Evolutionary conservation across 2,797 vertebrate species (phyloP), one percentile per base, ranked within the genome.

Genomic region (Lepilemur ruficaudatus): DNA sequence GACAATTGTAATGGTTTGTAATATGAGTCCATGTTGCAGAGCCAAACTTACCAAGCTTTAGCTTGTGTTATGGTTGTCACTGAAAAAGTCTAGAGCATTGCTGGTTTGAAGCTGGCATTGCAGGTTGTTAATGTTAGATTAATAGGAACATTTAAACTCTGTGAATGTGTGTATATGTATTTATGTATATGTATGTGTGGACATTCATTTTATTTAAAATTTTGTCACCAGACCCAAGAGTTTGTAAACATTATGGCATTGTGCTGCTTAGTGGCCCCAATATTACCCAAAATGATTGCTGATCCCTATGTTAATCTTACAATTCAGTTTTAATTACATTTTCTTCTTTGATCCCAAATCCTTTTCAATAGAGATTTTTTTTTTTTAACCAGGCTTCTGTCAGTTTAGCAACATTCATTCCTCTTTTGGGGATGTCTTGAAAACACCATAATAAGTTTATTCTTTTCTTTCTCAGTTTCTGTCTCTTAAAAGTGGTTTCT

Each of bases 401-500:
- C 84, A 63, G 82, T 94, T 93, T 93, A 95, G 38, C 46, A 92
- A 67, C 22, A 18, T 95, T 76, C 43, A 81, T 83, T 80, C 35
- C 28, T 67, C 81, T 93, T 96, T 91, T 63, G 96, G 73, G 28
- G 43, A 28, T 95, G 48, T 61, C 84, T 97, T 91, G 22, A 93
- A 92, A 96, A 93, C 80, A 94, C 38, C 14, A 23, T 91, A 80
- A 91, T 92, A 69, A 28, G 20, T 95, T 95, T 97, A 91, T 96
- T 94, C n/a, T 95, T 96, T 96, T 23, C 7, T 73, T 91, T 93
- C 82, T 91, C 67, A 94, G 57, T 96, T 95, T 95, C 73, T 95
- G 82, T 67, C 79, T 95, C 82, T 94, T 84, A 82, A 82, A 93
- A 95, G 88, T 97, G 91, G 80, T 97, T 96, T 96, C 83, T 96